These are phyloP conservation scores for Trachymyrmex septentrionalis DNA, from an alignment of 1,140 invertebrate genomes.

Conservation along the genomic window DNA sequence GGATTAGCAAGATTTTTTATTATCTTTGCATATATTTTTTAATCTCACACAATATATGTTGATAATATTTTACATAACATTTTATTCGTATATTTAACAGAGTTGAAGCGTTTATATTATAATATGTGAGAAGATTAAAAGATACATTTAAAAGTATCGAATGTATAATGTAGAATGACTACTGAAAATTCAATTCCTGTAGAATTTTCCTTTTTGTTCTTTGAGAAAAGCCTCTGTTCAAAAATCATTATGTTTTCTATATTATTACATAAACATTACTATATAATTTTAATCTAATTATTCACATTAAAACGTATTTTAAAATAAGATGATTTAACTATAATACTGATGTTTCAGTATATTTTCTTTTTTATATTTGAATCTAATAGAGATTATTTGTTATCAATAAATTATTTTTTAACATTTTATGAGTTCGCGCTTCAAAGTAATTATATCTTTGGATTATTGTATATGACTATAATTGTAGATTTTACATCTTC, in stretches of 20 bases:
- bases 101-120: neutral
- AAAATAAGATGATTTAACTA: neutral
- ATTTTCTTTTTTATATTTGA: neutral
- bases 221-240: neutral
- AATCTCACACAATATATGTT: slow-evolving; percentile 20
- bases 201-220: neutral
- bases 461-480: neutral
- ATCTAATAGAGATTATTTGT: neutral
- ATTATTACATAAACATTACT: neutral
- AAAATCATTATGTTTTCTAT: slow-evolving; percentile 1
- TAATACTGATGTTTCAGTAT: neutral
- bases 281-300: neutral
- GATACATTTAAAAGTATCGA: neutral
- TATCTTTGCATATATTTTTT: slow-evolving; percentile 30
- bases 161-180: neutral
- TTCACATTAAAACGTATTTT: neutral
- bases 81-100: neutral
- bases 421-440: neutral
- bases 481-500: neutral
- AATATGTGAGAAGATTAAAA: neutral
- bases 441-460: slow-evolving; percentile 15
- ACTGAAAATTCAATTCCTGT: neutral
- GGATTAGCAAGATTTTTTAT: neutral
- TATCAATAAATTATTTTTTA: neutral
- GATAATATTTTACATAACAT: slow-evolving; percentile 3